phyloP scores from a whole-genome alignment of 2,888 invertebrate species.

The Teleiodes luculella region DNA sequence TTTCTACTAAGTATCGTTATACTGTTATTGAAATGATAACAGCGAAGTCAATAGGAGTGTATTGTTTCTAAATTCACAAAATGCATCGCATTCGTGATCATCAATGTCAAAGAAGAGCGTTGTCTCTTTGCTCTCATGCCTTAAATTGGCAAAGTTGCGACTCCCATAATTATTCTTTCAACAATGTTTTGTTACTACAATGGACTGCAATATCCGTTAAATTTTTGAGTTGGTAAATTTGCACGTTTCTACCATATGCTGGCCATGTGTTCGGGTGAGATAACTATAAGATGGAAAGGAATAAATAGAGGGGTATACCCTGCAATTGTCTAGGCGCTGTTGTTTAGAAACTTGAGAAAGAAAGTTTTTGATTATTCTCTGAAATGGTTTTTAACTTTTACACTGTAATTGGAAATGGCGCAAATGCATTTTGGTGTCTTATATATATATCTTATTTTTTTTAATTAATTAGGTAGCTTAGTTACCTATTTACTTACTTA shows the following conservation, averaged over 20 bases:
- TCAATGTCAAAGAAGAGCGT: no score
- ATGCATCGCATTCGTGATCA: no score
- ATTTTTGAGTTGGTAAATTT: conserved; percentile 30
- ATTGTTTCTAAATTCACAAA: no score
- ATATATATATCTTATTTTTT: not conserved
- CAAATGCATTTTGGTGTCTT: no score
- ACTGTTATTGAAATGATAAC: no score
- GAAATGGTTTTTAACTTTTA: no score
- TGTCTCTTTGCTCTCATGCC: not conserved
- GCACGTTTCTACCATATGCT: conserved; percentile 52
- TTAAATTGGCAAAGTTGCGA: conserved; percentile 13
- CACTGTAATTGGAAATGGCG: no score
- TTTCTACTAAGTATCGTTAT: no score
- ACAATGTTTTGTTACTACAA: conserved; percentile 24
- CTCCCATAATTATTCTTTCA: conserved; percentile 15
- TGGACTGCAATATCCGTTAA: conserved; percentile 44
- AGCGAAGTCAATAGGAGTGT: no score
- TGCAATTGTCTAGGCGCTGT: conserved; percentile 45
- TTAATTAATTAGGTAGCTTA: not conserved
- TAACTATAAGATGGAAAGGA: not conserved
- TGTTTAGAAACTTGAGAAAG: conserved; percentile 30
- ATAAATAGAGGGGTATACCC: conserved; percentile 12
- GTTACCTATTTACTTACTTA: no score
- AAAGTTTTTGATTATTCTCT: no score
- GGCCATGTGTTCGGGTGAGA: conserved; percentile 53